Percentiles rank a stretch among this genome's conserved stretches.
These are phyloP conservation scores for Larimichthys crocea DNA, from an alignment of 2,113 vertebrate genomes.

Conservation along the genomic window DNA sequence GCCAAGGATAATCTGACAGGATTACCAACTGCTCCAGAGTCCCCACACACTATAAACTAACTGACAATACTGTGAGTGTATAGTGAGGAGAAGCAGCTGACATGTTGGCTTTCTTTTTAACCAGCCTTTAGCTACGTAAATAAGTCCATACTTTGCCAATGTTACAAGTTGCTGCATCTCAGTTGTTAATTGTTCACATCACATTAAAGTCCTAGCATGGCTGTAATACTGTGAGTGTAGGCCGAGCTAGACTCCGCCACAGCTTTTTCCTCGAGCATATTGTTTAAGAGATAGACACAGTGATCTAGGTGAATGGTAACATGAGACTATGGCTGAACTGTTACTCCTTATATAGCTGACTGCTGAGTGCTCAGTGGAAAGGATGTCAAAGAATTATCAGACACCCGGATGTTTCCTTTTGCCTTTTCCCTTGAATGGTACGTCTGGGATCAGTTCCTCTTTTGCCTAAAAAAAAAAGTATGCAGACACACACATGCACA, in stretches of 20 bases:
- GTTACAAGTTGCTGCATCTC: slow-evolving; percentile 40
- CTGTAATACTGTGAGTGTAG: slow-evolving; percentile 61
- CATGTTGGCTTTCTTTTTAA: slow-evolving; percentile 44
- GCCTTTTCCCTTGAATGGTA: slow-evolving; percentile 47
- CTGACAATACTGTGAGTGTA: slow-evolving; percentile 71
- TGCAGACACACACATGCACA: slow-evolving; percentile 8
- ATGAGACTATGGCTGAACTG: slow-evolving; percentile 40
- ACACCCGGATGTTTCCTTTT: slow-evolving; percentile 32
- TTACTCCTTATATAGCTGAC: slow-evolving; percentile 33
- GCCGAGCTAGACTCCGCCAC: slow-evolving; percentile 26
- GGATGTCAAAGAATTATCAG: neutral
- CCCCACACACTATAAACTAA: slow-evolving; percentile 27
- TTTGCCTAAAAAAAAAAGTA: slow-evolving; percentile 31
- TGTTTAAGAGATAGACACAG: slow-evolving; percentile 19
- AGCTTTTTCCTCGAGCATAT: slow-evolving; percentile 36
- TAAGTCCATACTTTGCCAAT: slow-evolving; percentile 22
- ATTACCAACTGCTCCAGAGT: slow-evolving; percentile 29
- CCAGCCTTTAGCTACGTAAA: slow-evolving; percentile 31
- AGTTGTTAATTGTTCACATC: slow-evolving; percentile 39
- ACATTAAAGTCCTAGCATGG: slow-evolving; percentile 30
- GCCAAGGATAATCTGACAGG: slow-evolving; percentile 58
- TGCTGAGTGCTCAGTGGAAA: slow-evolving; percentile 12
- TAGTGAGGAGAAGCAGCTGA: slow-evolving; percentile 31
- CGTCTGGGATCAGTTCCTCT: slow-evolving; percentile 42
- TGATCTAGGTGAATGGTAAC: slow-evolving; percentile 8